phyloP scores from a whole-genome alignment of 1,140 invertebrate species.

The Drosophila pseudoobscura region DNA sequence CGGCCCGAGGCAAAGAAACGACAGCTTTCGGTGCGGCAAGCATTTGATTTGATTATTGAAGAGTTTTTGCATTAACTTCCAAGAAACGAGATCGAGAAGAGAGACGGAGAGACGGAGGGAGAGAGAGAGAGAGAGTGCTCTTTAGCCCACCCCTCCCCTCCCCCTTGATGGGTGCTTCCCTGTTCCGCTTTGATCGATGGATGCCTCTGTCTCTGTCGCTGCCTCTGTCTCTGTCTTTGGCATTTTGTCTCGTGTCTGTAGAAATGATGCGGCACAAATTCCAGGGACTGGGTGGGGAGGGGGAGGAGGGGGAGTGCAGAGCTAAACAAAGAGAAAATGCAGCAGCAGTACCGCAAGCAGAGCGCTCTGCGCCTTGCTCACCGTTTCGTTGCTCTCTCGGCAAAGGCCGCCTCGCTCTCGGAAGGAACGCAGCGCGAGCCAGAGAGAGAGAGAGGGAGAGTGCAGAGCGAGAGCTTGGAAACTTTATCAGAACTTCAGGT shows the following conservation, averaged over 20 bases:
- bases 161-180: background rate
- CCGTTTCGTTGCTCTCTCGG: too few relatives aligned
- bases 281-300: too few relatives aligned
- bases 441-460: too few relatives aligned
- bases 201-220: conserved; percentile 22
- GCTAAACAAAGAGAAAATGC: conserved; percentile 13
- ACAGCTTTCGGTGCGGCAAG: conserved; percentile 51
- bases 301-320: background rate
- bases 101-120: background rate
- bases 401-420: too few relatives aligned
- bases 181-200: conserved; percentile 33
- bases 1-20: conserved; percentile 23
- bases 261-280: conserved; percentile 65
- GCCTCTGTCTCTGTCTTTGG: conserved; percentile 46
- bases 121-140: conserved; percentile 26
- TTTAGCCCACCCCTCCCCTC: background rate
- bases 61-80: conserved; percentile 76
- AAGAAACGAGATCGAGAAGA: conserved; percentile 43
- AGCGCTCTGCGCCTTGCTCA: too few relatives aligned
- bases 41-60: conserved; percentile 80
- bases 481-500: too few relatives aligned
- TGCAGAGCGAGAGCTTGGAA: too few relatives aligned
- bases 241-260: conserved; percentile 57
- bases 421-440: too few relatives aligned
- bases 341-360: too few relatives aligned